Evolutionary conservation across 1,140 invertebrate species (phyloP).

Genomic region (Wiebesia pumilae): DNA sequence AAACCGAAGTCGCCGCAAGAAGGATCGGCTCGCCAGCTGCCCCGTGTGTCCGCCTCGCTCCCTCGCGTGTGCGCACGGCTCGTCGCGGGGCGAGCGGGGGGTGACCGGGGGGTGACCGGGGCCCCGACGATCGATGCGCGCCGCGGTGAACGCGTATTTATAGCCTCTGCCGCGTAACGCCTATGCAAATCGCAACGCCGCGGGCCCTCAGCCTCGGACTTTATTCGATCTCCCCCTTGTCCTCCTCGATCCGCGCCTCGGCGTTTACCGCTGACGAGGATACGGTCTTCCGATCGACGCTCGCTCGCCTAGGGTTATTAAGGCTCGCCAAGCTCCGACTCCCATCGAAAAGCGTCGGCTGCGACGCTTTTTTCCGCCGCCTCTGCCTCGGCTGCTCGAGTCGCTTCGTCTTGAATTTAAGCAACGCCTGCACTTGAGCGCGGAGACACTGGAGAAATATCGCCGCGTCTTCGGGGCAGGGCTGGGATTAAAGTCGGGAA

Average conservation of each 20-base stretch:
- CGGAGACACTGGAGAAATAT: no score
- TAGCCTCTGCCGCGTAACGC: slow-evolving; percentile 34
- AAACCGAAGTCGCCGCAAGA: neutral
- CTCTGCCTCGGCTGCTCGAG: neutral
- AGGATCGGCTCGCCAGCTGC: neutral
- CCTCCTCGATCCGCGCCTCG: neutral
- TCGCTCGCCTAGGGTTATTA: neutral
- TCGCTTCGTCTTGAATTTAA: neutral
- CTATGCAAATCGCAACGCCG: slow-evolving; percentile 39
- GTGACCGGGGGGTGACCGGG: neutral
- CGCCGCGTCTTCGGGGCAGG: no score
- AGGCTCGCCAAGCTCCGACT: neutral
- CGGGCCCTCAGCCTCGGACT: neutral
- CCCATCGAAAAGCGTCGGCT: no score
- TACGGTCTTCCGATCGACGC: neutral
- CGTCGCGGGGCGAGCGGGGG: neutral
- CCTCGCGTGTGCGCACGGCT: neutral
- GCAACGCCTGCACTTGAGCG: neutral
- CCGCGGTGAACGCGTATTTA: slow-evolving; percentile 36
- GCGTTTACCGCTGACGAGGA: neutral
- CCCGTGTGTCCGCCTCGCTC: neutral
- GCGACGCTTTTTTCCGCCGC: neutral
- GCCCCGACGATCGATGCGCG: slow-evolving; percentile 25
- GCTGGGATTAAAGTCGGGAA: neutral
- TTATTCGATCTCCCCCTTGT: neutral